Base-by-base conservation (phyloP, 2,888 invertebrate species). In the Andrena flavipes region DNA sequence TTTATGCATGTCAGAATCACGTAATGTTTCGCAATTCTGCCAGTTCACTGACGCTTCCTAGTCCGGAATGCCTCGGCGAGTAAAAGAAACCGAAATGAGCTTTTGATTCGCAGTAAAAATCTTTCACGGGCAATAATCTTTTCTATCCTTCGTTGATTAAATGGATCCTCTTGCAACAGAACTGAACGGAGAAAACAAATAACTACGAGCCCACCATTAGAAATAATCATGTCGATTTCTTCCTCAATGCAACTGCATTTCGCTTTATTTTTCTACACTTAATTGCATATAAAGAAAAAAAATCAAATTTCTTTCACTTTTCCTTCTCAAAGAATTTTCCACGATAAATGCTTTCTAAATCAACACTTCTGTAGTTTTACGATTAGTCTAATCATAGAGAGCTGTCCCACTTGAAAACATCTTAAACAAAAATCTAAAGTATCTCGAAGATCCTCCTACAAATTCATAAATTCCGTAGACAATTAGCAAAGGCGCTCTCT, bases 1-100 rank as follows among this genome's bases (percentile, higher is more conserved):
- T 85, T 88, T 92, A 90, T 89, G 89, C 89, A 85, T 85, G 86
- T 84, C 80, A 84, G 91, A 87, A 89, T 89, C 88, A 85, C 86
- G 85, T 82, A 89, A 88, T 89, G 88, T 87, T 88, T 87, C 87
- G 81, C 85, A 82, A 90, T 82, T 88, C 77, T 83, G 88, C 79
- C 84, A 84, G 49, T 64, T 86, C 64, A 70, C 74, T 63, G 65
- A 72, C 16, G 64, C 77, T 80, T 82, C 73, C 62, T 75, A 62
- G 64, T 72, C 35, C 60, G 69, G 72, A 79, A 78, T 74, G 62
- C 67, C 54, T 48, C 42, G 23, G 23, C 72, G 65, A 63, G 56
- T 60, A 60, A 76, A 76, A 35, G 73, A 70, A 82, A 78, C 63
- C 63, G 70, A 87, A 81, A 86, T 82, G 65, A 74, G 67, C 80